Conservation (phyloP, 2,888 invertebrate species). For the Girardia tigrina region DNA sequence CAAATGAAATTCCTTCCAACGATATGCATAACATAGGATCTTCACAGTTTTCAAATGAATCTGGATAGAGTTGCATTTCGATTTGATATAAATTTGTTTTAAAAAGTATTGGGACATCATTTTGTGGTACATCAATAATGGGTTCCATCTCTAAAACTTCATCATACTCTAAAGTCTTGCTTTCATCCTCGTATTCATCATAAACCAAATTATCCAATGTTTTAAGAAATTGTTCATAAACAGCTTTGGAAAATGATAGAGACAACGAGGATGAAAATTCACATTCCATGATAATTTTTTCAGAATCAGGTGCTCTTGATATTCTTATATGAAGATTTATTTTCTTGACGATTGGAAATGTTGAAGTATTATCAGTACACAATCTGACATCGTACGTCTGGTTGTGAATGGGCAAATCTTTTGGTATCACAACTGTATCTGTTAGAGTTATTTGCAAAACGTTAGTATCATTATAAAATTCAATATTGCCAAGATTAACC, state of each 20-base stretch:
- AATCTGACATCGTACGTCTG: background rate
- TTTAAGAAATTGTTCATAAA: slow-evolving; percentile 70
- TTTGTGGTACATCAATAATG: background rate
- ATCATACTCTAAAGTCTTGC: background rate
- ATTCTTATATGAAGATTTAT: background rate
- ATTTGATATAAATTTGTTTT: background rate
- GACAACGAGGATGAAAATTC: background rate
- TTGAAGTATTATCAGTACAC: background rate
- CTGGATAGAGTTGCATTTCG: background rate
- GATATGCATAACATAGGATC: background rate
- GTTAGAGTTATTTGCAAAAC: background rate
- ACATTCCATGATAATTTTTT: background rate
- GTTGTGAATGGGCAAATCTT: background rate
- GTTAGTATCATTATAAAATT: background rate
- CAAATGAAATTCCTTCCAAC: background rate
- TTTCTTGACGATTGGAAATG: background rate
- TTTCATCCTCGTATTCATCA: slow-evolving; percentile 34
- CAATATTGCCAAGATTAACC: background rate
- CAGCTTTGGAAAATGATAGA: slow-evolving; percentile 57
- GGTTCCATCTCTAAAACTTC: background rate
- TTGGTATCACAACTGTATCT: background rate
- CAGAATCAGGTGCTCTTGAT: background rate
- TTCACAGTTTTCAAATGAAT: background rate
- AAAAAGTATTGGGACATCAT: background rate
- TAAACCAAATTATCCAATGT: slow-evolving; percentile 42